These are phyloP conservation scores for Gobiocypris rarus DNA, from an alignment of 2,113 vertebrate genomes.

Conservation along the genomic window DNA sequence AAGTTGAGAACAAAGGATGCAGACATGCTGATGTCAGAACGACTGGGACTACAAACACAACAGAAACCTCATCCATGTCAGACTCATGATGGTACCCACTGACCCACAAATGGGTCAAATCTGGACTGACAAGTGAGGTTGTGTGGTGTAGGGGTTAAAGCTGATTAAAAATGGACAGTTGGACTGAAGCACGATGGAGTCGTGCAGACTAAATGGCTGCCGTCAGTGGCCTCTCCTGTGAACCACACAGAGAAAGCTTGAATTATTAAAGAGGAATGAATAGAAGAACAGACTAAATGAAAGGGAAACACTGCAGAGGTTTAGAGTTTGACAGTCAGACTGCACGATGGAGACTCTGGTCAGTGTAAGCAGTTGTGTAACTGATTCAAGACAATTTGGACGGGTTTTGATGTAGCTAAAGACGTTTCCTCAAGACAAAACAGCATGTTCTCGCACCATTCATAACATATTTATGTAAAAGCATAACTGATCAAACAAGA, in stretches of 20 bases:
- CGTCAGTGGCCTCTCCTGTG: background rate
- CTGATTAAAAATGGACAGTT: constrained; percentile 1
- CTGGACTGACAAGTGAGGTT: background rate
- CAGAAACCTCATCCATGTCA: background rate
- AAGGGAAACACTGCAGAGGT: constrained; percentile 9
- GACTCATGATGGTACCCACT: background rate
- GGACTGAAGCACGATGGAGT: background rate
- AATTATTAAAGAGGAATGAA: constrained; percentile 34
- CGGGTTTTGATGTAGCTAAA: background rate
- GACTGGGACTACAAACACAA: background rate
- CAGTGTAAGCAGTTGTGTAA: background rate
- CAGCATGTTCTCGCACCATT: no score
- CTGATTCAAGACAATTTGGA: background rate
- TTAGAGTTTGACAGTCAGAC: background rate
- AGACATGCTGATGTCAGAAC: constrained; percentile 3
- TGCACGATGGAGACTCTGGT: background rate
- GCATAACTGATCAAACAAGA: no score
- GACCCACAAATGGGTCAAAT: background rate
- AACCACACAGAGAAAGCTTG: background rate
- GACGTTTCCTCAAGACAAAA: no score
- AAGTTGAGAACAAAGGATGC: constrained; percentile 16
- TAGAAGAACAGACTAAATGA: constrained; percentile 3
- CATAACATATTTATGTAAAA: no score
- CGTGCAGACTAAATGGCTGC: constrained; percentile 23
- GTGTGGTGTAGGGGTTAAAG: background rate